phyloP scores from a whole-genome alignment of 2,113 vertebrate genomes.

The Calyptommatus sinebrachiatus region DNA sequence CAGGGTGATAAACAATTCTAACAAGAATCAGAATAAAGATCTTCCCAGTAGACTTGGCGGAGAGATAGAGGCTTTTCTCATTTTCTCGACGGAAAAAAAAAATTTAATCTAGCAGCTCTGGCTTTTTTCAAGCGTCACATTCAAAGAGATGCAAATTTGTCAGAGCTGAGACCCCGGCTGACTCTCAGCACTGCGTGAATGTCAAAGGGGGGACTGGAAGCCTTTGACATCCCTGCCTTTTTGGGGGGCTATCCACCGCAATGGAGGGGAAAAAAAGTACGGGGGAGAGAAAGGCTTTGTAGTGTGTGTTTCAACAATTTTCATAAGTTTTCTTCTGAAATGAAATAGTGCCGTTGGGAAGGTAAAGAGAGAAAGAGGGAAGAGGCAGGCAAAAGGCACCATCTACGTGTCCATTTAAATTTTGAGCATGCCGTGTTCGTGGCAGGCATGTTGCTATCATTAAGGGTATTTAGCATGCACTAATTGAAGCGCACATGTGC shows the following conservation, averaged over 20 bases:
- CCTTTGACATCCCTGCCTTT: conserved; percentile 86
- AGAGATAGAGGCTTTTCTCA: conserved; percentile 99
- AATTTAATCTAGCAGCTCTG: conserved; percentile 95
- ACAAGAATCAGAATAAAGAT: conserved; percentile 99
- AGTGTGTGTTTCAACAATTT: conserved; percentile 81
- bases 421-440: neutral
- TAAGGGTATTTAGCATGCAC: conserved; percentile 41
- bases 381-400: conserved; percentile 54
- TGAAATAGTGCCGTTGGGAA: conserved; percentile 74
- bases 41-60: conserved; percentile 96
- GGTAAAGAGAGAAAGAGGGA: conserved; percentile 64
- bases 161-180: conserved; percentile 88
- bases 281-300: conserved; percentile 71
- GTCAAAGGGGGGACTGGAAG: conserved; percentile 88
- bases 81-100: conserved; percentile 98
- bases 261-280: conserved; percentile 64
- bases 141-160: conserved; percentile 99
- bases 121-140: conserved; percentile 90
- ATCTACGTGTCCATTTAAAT: conserved; percentile 52
- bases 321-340: conserved; percentile 82
- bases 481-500: conserved; percentile 23
- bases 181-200: conserved; percentile 86
- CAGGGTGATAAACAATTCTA: conserved; percentile 99
- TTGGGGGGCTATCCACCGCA: conserved; percentile 70
- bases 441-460: conserved; percentile 35